A percentile compares a stretch with the other conserved stretches of the same genome.
phyloP scores from a whole-genome alignment of 2,797 vertebrate genomes.

The Peromyscus attwateri region DNA sequence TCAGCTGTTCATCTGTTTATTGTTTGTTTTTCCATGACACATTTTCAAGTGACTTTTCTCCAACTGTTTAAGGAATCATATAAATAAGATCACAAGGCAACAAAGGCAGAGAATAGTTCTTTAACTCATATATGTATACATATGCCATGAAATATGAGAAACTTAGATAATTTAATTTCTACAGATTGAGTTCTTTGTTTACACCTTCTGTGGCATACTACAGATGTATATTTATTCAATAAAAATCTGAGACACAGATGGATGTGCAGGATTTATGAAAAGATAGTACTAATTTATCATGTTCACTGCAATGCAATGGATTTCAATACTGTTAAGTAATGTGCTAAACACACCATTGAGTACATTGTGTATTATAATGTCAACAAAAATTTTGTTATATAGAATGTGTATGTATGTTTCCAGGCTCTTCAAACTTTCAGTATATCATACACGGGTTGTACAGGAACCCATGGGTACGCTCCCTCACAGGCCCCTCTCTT shows the following conservation, averaged over 20 bases:
- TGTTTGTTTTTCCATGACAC: conserved; percentile 51
- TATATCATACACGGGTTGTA: not conserved
- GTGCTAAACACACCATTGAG: not conserved
- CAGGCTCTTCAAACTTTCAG: not conserved
- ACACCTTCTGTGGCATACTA: conserved; percentile 2
- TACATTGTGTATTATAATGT: not conserved
- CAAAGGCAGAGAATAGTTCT: conserved; percentile 17
- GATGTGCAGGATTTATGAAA: not conserved
- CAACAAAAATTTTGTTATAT: conserved; percentile 20
- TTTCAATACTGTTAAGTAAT: not conserved
- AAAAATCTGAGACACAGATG: conserved; percentile 56
- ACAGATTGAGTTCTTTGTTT: not conserved
- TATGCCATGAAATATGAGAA: conserved; percentile 12
- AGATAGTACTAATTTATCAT: not conserved
- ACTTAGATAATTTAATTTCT: conserved; percentile 4
- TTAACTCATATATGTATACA: not conserved
- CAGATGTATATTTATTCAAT: conserved; percentile 25
- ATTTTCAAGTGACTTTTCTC: conserved; percentile 64
- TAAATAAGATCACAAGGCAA: conserved; percentile 17
- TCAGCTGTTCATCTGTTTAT: conserved; percentile 41
- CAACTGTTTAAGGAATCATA: conserved; percentile 46
- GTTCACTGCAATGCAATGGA: not conserved
- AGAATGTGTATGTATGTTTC: not conserved
- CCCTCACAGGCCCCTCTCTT: not conserved
- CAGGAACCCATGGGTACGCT: not conserved